Conservation (phyloP, 2,888 invertebrate species). For the Xestia xanthographa region DNA sequence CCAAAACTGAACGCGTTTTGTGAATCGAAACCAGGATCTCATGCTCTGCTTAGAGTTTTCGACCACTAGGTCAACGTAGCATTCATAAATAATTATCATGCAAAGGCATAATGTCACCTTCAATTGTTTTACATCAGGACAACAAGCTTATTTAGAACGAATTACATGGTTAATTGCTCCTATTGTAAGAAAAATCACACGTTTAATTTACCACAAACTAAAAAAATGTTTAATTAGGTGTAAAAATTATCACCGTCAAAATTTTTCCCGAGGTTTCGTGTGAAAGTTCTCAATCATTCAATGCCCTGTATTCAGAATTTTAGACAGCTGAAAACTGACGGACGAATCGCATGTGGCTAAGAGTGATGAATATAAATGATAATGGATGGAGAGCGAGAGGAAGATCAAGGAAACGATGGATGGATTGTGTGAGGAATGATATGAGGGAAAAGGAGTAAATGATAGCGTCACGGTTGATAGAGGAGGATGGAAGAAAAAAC, state of each 20-base stretch:
- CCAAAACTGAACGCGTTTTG: background rate
- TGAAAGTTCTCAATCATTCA: constrained; percentile 19
- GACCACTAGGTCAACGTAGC: background rate
- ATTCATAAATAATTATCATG: background rate
- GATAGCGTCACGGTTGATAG: too few species aligned
- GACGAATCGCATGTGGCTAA: too few species aligned
- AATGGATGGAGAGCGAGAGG: too few species aligned
- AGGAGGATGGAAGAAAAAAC: too few species aligned
- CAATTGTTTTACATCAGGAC: background rate
- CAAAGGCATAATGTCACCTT: background rate
- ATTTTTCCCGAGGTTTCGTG: background rate
- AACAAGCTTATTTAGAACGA: background rate
- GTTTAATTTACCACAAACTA: background rate
- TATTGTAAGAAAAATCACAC: background rate
- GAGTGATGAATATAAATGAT: too few species aligned
- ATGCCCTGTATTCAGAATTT: constrained; percentile 12
- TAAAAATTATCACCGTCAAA: constrained; percentile 20
- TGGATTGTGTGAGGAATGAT: too few species aligned
- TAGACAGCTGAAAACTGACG: background rate
- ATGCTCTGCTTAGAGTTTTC: background rate
- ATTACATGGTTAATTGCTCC: background rate
- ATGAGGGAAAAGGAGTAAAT: too few species aligned
- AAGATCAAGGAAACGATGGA: too few species aligned
- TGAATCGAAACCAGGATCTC: background rate
- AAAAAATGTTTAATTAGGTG: constrained; percentile 7